Evolutionary conservation across 2,888 invertebrate genomes (phyloP).

Genomic region (Perithous albicinctus): DNA sequence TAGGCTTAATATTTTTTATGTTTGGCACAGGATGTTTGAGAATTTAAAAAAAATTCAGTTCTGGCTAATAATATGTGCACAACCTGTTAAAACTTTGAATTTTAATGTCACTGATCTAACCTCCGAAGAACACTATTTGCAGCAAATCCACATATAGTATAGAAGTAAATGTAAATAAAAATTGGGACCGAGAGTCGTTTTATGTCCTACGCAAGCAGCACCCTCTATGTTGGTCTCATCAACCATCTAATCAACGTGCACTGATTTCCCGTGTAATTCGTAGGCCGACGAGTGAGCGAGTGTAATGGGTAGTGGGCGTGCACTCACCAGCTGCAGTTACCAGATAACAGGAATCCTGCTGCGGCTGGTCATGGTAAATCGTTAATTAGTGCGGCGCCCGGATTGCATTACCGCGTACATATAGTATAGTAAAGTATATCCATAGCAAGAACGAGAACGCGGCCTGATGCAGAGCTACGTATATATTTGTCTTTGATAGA

Average conservation of each 20-base stretch:
- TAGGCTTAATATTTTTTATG: too few relatives aligned
- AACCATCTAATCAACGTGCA: constrained; percentile 79
- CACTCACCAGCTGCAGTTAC: constrained; percentile 70
- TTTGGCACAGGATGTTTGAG: too few relatives aligned
- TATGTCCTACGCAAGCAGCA: constrained; percentile 56
- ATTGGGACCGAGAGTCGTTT: constrained; percentile 34
- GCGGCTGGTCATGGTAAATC: constrained; percentile 76
- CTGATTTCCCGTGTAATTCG: constrained; percentile 79
- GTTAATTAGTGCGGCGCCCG: constrained; percentile 77
- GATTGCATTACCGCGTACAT: constrained; percentile 53
- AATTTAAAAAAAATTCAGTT: too few relatives aligned
- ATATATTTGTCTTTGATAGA: constrained; percentile 41
- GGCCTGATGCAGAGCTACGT: background rate
- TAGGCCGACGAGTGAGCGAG: constrained; percentile 70
- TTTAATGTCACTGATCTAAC: too few relatives aligned
- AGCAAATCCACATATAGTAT: too few relatives aligned
- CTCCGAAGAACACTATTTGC: too few relatives aligned
- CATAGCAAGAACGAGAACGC: constrained; percentile 37
- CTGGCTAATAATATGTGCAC: too few relatives aligned
- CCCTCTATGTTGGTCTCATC: constrained; percentile 71
- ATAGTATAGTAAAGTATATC: constrained; percentile 28
- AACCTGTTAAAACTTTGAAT: too few relatives aligned
- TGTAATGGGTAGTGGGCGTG: constrained; percentile 59
- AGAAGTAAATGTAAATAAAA: constrained; percentile 19
- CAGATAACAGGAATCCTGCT: constrained; percentile 72